Conservation (phyloP, 2,113 vertebrate genomes). For the Stomatorhinus ivindoensis region DNA sequence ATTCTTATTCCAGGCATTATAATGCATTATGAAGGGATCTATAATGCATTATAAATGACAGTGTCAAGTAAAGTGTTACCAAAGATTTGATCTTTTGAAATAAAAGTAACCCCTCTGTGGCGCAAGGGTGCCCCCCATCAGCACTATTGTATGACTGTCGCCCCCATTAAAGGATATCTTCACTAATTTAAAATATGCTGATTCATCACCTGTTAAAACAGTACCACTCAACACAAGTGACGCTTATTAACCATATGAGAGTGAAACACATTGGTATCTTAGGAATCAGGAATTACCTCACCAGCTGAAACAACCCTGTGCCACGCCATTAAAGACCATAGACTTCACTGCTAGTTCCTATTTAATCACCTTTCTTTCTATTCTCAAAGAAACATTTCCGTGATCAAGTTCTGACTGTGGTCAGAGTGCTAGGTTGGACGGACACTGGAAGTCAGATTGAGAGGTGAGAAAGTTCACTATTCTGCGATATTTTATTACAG, state of each 20-base stretch:
- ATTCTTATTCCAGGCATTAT: too few species aligned
- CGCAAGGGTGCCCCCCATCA: not conserved
- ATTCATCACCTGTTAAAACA: not conserved
- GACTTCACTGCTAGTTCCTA: not conserved
- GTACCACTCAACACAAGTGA: not conserved
- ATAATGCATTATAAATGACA: too few species aligned
- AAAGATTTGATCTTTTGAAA: not conserved
- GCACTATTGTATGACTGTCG: not conserved
- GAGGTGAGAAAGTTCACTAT: constrained; percentile 41
- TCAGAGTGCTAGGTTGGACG: constrained; percentile 56
- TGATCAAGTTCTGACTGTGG: constrained; percentile 57
- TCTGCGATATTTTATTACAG: not conserved
- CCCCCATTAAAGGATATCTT: not conserved
- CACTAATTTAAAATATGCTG: not conserved
- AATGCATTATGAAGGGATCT: too few species aligned
- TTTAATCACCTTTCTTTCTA: constrained; percentile 17
- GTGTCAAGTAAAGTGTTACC: too few species aligned
- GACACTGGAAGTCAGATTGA: constrained; percentile 58
- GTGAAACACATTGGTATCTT: not conserved
- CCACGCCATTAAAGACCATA: not conserved
- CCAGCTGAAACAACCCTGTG: not conserved
- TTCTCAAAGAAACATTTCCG: constrained; percentile 66
- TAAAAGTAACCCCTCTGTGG: not conserved
- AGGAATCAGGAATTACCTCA: not conserved
- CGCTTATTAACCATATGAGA: not conserved